These are phyloP conservation scores for Thecocarcelia acutangulata DNA, from an alignment of 2,888 invertebrate species.

Conservation along the genomic window DNA sequence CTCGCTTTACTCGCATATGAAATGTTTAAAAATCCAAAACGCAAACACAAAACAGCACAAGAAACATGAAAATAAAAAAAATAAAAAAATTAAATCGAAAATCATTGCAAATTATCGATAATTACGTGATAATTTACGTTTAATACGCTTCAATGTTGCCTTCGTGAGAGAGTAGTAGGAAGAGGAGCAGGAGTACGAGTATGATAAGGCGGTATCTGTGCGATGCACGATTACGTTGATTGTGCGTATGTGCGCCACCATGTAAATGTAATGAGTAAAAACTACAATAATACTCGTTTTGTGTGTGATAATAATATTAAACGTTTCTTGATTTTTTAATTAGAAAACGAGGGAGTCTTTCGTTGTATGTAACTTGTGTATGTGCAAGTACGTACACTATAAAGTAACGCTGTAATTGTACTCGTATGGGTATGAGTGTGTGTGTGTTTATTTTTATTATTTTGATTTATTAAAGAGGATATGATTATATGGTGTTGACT, in stretches of 20 bases:
- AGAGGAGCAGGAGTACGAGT: slow-evolving; percentile 17
- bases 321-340: slow-evolving; percentile 63
- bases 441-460: slow-evolving; percentile 15
- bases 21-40: slow-evolving; percentile 31
- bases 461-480: slow-evolving; percentile 53
- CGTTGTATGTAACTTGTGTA: slow-evolving; percentile 2
- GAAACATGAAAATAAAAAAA: slow-evolving; percentile 17
- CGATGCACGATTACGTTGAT: neutral
- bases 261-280: neutral
- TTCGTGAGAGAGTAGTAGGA: neutral
- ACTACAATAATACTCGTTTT: slow-evolving; percentile 10
- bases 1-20: no score
- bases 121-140: slow-evolving; percentile 75
- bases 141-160: slow-evolving; percentile 62
- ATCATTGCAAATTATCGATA: slow-evolving; percentile 72
- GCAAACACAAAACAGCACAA: neutral
- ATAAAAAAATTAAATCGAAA: slow-evolving; percentile 55
- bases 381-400: no score
- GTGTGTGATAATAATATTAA: slow-evolving; percentile 68
- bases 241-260: neutral
- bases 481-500: slow-evolving; percentile 55
- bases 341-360: slow-evolving; percentile 54
- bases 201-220: neutral
- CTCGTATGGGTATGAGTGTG: no score
- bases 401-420: neutral